Evolutionary conservation across 2,797 vertebrate genomes (phyloP).

Genomic region (Scomberomorus guttatus): DNA sequence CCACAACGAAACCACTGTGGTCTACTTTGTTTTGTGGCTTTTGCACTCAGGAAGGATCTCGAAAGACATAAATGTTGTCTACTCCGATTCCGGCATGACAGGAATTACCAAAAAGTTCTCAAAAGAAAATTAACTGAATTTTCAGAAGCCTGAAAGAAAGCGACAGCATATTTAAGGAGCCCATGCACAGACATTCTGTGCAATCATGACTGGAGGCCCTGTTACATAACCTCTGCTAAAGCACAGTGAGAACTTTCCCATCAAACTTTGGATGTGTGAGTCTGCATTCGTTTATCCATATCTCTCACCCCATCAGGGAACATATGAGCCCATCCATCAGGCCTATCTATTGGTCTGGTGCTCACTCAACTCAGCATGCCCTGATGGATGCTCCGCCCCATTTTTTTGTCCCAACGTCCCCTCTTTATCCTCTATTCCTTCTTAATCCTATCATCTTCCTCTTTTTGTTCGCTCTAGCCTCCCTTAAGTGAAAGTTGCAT

Average conservation of each 20-base stretch:
- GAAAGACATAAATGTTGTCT: no score
- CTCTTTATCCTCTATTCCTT: slow-evolving; percentile 20
- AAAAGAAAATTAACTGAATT: no score
- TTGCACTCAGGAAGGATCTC: slow-evolving; percentile 22
- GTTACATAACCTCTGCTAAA: slow-evolving; percentile 44
- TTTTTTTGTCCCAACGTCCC: slow-evolving; percentile 27
- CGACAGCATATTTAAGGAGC: background rate
- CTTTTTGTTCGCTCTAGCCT: slow-evolving; percentile 27
- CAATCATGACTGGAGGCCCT: slow-evolving; percentile 32
- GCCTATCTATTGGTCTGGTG: slow-evolving; percentile 24
- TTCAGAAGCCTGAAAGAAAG: background rate
- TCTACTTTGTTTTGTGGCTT: slow-evolving; percentile 21
- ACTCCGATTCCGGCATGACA: no score
- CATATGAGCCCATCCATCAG: slow-evolving; percentile 45
- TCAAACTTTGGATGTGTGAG: slow-evolving; percentile 22
- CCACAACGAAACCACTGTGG: slow-evolving; percentile 26
- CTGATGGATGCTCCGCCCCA: background rate
- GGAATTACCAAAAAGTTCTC: no score
- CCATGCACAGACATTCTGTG: background rate
- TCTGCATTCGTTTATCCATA: slow-evolving; percentile 26
- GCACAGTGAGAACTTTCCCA: slow-evolving; percentile 43
- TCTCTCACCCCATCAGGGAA: slow-evolving; percentile 49
- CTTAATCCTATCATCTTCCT: slow-evolving; percentile 46
- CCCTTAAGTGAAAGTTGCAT: slow-evolving; percentile 38
- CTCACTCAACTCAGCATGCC: slow-evolving; percentile 33